Percentiles rank a stretch among this genome's conserved stretches.
Evolutionary conservation across 1,140 invertebrate species (phyloP).

Genomic region (Drosophila seguyi): DNA sequence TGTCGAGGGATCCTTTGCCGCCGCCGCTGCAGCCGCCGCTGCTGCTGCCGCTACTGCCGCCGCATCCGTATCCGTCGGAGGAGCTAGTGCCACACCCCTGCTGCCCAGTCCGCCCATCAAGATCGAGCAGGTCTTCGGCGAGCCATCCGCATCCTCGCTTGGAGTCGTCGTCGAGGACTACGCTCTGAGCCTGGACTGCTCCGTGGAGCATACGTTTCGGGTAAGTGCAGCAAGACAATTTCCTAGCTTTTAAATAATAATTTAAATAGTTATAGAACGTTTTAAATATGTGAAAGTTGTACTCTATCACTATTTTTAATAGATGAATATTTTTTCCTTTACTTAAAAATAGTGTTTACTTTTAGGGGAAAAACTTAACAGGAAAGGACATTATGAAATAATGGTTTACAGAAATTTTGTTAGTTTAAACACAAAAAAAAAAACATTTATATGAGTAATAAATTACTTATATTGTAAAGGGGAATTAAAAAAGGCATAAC

Average conservation of each 20-base stretch:
- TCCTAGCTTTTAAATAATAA: not conserved
- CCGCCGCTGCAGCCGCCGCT: constrained; percentile 52
- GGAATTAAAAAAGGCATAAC: no score
- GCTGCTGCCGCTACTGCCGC: constrained; percentile 54
- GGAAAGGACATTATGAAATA: no score
- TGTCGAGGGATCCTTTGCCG: constrained; percentile 69
- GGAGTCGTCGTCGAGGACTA: constrained; percentile 73
- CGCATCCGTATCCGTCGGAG: constrained; percentile 47
- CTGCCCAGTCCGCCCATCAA: constrained; percentile 75
- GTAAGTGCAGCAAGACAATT: constrained; percentile 43
- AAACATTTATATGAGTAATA: no score
- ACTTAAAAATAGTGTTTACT: no score
- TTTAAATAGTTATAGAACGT: not conserved
- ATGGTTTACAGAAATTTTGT: no score
- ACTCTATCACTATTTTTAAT: no score
- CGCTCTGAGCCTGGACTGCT: constrained; percentile 69
- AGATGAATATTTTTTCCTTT: no score
- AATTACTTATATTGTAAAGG: no score
- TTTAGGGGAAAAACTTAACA: no score
- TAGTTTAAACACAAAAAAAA: no score
- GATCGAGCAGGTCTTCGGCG: constrained; percentile 79
- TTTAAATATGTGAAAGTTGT: not conserved
- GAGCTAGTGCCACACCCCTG: constrained; percentile 39
- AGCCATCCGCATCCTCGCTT: constrained; percentile 60
- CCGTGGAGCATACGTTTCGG: constrained; percentile 74